Evolutionary conservation across 1,140 invertebrate genomes (phyloP), one percentile per base, ranked within the genome.

Genomic region (Drosophila busckii): DNA sequence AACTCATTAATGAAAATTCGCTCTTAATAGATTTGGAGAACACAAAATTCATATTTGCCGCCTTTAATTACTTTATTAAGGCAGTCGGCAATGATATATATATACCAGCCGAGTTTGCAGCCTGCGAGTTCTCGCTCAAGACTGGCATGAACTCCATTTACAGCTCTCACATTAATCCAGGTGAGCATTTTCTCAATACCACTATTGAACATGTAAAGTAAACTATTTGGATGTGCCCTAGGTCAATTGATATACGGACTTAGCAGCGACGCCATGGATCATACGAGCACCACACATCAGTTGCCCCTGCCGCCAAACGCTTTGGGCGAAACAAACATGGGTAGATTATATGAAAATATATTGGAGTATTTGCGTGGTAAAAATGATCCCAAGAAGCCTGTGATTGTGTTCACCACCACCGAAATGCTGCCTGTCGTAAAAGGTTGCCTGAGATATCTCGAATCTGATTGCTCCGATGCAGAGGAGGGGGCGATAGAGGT

Each of bases 31-130:
- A 80, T 35, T 7, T 80, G 12, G 68, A 73, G 17, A 53, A 53
- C 10, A 28, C 29, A 0, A 55, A 53, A 13, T 87, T 71, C 9
- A 25, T 71, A 1, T 82, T 86, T 16, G 61, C 23, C 0, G 56
- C 66, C 2, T 86, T 84, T 0, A 87, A 87, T 9, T 87, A 65
- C 31, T 87, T 87, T 15, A 50, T 52, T 0, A 85, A 82, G 19
- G 64, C 64, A 0, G 6, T 52, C 0, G 38, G 34, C 3, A 42
- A 22, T 2, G 54, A 63, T 0, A 49, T 82, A 3, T 84, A 87
- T 25, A 54, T 82, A 1, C 85, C 85, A 2, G 85, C 85, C 0
- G 85, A 87, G 9, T 66, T 87, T 19, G 35, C 85, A 0, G 69
- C 76, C 0, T 73, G 54, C 20, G 29, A 70, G 20, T 87, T 45